Evolutionary conservation across 35 echinoderm and acorn worm species (phyloP).

Genomic region (Anneissia japonica): DNA sequence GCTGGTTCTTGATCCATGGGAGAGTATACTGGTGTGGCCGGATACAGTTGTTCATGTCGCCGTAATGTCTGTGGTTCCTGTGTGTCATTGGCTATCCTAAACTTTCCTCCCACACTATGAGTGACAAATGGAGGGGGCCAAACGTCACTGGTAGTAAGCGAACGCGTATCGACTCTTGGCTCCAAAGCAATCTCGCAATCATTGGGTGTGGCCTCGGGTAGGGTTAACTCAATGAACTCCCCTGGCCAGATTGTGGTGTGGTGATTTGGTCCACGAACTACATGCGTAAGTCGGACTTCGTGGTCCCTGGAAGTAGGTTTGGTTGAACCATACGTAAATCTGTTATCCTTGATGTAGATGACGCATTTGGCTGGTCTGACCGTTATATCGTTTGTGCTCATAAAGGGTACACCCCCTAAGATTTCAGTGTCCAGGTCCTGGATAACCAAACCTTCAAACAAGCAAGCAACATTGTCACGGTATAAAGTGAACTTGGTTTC

Average conservation of each 20-base stretch:
- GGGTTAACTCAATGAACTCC: conserved; percentile 7
- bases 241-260: conserved; percentile 15
- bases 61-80: background rate
- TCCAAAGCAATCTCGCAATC: conserved; percentile 3
- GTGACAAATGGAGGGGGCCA: background rate
- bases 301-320: background rate
- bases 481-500: conserved; percentile 46
- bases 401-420: conserved; percentile 53
- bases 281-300: background rate
- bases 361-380: background rate
- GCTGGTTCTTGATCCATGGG: background rate
- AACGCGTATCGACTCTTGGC: background rate
- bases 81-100: background rate
- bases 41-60: background rate
- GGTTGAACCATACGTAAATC: background rate
- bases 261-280: background rate
- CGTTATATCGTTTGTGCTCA: conserved; percentile 46
- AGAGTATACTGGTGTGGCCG: too few relatives aligned
- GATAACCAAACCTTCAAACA: conserved; percentile 59
- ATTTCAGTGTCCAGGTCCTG: conserved; percentile 57
- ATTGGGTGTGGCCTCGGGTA: background rate
- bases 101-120: background rate
- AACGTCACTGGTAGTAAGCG: background rate
- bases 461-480: conserved; percentile 13
- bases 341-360: background rate